These are phyloP conservation scores for Rhegmatorhina hoffmannsi DNA, from an alignment of 2,113 vertebrate genomes.

Conservation along the genomic window DNA sequence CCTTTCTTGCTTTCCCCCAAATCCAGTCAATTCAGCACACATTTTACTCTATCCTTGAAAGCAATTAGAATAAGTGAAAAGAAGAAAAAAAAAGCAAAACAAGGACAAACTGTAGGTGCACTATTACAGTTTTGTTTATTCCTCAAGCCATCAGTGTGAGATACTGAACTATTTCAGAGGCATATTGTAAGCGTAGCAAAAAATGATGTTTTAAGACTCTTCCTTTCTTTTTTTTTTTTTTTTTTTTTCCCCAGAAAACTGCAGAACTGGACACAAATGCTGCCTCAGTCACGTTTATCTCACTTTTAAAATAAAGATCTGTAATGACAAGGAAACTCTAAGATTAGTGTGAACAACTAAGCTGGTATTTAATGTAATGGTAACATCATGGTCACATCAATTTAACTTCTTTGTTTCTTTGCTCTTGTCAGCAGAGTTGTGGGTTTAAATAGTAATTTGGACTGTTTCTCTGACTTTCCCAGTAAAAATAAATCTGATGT, in stretches of 20 bases:
- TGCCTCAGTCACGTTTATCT: constrained; percentile 26
- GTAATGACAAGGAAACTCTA: constrained; percentile 33
- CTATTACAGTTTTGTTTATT: not conserved
- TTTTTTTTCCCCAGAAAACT: not conserved
- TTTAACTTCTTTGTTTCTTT: constrained; percentile 49
- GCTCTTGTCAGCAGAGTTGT: constrained; percentile 49
- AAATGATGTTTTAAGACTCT: not conserved
- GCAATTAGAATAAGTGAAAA: not conserved
- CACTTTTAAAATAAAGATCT: constrained; percentile 44
- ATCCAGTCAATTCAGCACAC: not conserved
- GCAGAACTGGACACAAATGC: not conserved
- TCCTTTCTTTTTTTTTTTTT: no score
- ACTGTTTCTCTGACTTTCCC: constrained; percentile 34
- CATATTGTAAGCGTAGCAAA: not conserved
- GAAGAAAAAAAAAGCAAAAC: not conserved
- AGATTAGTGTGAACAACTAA: constrained; percentile 49
- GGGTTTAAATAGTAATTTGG: constrained; percentile 50
- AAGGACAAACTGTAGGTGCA: not conserved
- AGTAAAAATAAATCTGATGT: constrained; percentile 57
- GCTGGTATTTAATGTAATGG: constrained; percentile 42
- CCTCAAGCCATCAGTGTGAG: not conserved
- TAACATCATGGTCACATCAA: constrained; percentile 38
- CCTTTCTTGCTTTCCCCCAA: not conserved
- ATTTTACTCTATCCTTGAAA: not conserved
- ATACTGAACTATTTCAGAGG: not conserved